phyloP scores from a whole-genome alignment of 2,888 invertebrate species.

The Scaptomyza caliginosa region DNA sequence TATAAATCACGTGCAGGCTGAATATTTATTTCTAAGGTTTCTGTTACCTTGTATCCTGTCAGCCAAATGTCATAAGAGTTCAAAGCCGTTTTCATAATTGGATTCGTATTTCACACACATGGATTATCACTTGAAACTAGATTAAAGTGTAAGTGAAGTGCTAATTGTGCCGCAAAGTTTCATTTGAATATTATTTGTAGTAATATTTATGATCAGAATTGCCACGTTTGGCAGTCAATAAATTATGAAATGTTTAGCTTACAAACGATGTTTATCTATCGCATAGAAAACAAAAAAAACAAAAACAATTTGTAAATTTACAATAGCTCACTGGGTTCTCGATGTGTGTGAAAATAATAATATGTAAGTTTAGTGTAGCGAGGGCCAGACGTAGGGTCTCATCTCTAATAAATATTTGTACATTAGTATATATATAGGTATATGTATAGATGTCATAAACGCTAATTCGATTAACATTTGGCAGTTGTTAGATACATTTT shows the following conservation, averaged over 20 bases:
- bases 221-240: conserved; percentile 6
- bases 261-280: neutral
- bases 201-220: conserved; percentile 13
- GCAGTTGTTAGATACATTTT: conserved; percentile 23
- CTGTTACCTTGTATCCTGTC: neutral
- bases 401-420: neutral
- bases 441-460: conserved; percentile 48
- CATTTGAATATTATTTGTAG: neutral
- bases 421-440: no score
- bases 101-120: conserved; percentile 5
- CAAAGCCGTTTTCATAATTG: conserved; percentile 5
- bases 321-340: conserved; percentile 16
- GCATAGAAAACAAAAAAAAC: no score
- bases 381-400: neutral
- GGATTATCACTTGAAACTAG: conserved; percentile 2
- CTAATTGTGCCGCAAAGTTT: neutral
- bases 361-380: neutral
- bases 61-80: conserved; percentile 4
- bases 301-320: conserved; percentile 14
- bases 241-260: conserved; percentile 3
- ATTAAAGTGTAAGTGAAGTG: neutral
- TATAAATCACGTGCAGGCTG: conserved; percentile 1
- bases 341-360: conserved; percentile 2
- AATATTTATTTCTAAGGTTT: conserved; percentile 21
- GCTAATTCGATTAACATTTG: conserved; percentile 72